phyloP scores from a whole-genome alignment of 2,797 vertebrate genomes.

The Aeoliscus strigatus region DNA sequence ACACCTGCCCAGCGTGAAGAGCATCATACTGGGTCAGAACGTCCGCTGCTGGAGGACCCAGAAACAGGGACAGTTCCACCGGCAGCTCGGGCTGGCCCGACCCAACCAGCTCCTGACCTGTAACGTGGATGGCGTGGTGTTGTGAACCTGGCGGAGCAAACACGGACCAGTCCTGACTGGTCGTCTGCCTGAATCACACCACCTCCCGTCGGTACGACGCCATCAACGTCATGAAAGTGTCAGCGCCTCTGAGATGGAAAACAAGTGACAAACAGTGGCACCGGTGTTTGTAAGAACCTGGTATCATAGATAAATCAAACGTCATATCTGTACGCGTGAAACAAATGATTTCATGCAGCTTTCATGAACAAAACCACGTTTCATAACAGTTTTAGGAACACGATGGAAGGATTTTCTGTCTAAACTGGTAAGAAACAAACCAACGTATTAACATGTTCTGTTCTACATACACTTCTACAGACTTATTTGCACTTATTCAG shows the following conservation, averaged over 20 bases:
- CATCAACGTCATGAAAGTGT: too few relatives aligned
- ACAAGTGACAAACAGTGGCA: too few relatives aligned
- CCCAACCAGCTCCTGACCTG: slow-evolving; percentile 82
- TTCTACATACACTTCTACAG: background rate
- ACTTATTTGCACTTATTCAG: slow-evolving; percentile 46
- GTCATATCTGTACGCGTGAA: too few relatives aligned
- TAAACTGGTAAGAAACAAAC: slow-evolving; percentile 10
- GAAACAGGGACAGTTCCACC: slow-evolving; percentile 86
- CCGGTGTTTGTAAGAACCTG: too few relatives aligned
- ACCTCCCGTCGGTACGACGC: too few relatives aligned
- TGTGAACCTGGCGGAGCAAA: slow-evolving; percentile 38
- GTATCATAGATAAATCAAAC: too few relatives aligned
- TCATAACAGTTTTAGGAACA: too few relatives aligned
- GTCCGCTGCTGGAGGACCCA: slow-evolving; percentile 85
- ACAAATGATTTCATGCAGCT: slow-evolving; percentile 17
- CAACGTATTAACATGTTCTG: background rate
- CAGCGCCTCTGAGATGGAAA: too few relatives aligned
- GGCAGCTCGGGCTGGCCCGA: slow-evolving; percentile 78
- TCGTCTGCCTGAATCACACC: too few relatives aligned
- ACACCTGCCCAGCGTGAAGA: slow-evolving; percentile 86
- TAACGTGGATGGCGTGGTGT: slow-evolving; percentile 57
- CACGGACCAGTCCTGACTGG: slow-evolving; percentile 12
- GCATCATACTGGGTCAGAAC: slow-evolving; percentile 76
- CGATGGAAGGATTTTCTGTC: too few relatives aligned
- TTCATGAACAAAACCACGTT: too few relatives aligned